These are phyloP conservation scores for Sarcophaga rosellei DNA, from an alignment of 2,888 invertebrate species.

Conservation along the genomic window DNA sequence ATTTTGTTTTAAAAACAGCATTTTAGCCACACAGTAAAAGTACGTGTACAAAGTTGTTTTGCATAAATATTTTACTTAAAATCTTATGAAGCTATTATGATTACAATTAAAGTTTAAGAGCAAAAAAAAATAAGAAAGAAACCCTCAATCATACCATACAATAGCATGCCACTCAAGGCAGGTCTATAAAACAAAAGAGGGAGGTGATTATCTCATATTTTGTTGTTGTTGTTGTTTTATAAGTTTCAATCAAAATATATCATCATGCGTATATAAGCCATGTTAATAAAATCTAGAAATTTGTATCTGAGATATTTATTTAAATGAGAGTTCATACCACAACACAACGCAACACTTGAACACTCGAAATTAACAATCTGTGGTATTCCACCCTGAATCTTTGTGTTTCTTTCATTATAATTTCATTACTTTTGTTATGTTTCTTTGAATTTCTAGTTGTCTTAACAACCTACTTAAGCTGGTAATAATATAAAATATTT, in stretches of 20 bases:
- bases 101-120: not conserved
- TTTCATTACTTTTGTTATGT: no score
- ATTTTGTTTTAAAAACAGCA: not conserved
- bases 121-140: not conserved
- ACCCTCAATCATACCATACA: not conserved
- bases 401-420: no score
- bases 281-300: not conserved
- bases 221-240: not conserved
- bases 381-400: not conserved
- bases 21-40: not conserved
- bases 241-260: no score
- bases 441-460: no score
- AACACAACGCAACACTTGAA: not conserved
- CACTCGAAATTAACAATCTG: not conserved
- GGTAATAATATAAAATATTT: not conserved
- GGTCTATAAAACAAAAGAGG: not conserved
- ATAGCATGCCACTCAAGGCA: not conserved
- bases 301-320: no score
- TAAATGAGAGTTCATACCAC: no score
- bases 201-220: not conserved
- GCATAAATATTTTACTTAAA: not conserved
- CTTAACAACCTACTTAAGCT: no score
- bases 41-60: not conserved
- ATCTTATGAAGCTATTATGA: not conserved
- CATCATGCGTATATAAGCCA: no score